These are phyloP conservation scores for Eudyptes chrysolophus DNA, from an alignment of 2,113 vertebrate genomes.

Conservation along the genomic window DNA sequence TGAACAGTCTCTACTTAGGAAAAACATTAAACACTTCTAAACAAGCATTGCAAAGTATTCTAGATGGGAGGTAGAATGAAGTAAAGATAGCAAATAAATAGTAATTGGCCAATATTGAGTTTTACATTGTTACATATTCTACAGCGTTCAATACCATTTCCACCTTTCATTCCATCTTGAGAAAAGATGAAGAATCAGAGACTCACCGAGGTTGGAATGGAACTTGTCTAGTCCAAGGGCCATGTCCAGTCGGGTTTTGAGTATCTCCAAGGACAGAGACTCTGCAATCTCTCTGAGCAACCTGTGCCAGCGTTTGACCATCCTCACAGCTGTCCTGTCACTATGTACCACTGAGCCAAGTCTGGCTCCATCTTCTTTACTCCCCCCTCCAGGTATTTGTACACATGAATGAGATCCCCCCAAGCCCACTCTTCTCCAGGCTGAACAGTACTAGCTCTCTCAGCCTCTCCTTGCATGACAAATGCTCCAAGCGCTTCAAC, in stretches of 20 bases:
- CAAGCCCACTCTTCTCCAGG: neutral
- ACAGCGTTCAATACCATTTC: neutral
- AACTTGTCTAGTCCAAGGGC: neutral
- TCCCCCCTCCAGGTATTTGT: neutral
- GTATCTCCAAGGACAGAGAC: neutral
- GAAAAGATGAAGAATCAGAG: neutral
- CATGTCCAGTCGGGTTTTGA: fast-evolving
- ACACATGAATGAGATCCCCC: neutral
- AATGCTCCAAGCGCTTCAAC: neutral
- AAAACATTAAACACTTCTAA: neutral
- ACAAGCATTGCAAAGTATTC: neutral
- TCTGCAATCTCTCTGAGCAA: neutral
- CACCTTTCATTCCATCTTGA: neutral
- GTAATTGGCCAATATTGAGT: neutral
- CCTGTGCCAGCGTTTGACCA: neutral
- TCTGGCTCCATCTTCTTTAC: neutral
- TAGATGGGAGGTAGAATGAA: neutral
- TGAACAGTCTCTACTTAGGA: neutral
- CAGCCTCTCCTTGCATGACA: neutral
- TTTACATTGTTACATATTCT: neutral
- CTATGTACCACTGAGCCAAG: neutral
- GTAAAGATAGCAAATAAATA: neutral
- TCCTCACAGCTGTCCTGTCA: neutral
- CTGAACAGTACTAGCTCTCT: neutral
- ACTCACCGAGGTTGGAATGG: neutral